Conservation (phyloP, 2,888 invertebrate species). For the Blastobasis lacticolella region DNA sequence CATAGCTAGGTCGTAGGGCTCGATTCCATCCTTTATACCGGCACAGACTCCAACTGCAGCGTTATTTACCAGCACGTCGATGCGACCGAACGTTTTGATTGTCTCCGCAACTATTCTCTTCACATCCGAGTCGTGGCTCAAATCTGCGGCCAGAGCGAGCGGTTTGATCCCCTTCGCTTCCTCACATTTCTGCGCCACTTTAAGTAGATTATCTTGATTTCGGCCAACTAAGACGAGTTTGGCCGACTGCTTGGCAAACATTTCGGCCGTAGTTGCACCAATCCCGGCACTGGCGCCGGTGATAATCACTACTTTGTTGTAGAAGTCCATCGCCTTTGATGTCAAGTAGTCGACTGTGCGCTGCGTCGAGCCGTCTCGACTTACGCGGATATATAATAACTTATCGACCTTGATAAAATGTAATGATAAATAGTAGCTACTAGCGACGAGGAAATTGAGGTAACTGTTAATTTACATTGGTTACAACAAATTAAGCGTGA, state of each 20-base stretch:
- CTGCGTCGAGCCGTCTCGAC: slow-evolving; percentile 13
- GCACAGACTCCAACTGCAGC: slow-evolving; percentile 87
- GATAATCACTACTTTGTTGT: slow-evolving; percentile 74
- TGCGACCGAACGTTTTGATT: slow-evolving; percentile 76
- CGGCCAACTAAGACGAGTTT: slow-evolving; percentile 79
- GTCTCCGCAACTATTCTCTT: slow-evolving; percentile 78
- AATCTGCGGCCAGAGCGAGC: slow-evolving; percentile 76
- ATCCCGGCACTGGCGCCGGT: slow-evolving; percentile 85
- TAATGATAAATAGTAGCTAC: too few relatives aligned
- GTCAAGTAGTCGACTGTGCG: slow-evolving; percentile 1
- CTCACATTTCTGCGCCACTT: slow-evolving; percentile 75
- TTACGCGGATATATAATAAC: slow-evolving; percentile 1
- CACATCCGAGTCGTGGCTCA: slow-evolving; percentile 79
- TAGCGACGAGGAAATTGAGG: too few relatives aligned
- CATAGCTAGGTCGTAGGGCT: slow-evolving; percentile 88
- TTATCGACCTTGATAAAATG: not conserved
- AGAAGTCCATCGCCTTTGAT: slow-evolving; percentile 66
- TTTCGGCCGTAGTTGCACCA: slow-evolving; percentile 78
- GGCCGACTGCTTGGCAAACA: slow-evolving; percentile 79
- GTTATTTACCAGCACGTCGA: slow-evolving; percentile 88
- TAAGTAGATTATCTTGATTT: slow-evolving; percentile 78
- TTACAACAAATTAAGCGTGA: too few relatives aligned
- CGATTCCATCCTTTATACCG: slow-evolving; percentile 85
- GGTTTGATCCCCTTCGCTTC: slow-evolving; percentile 55
- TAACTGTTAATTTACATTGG: too few relatives aligned